A percentile compares a stretch with the other conserved stretches of the same genome.
phyloP scores from a whole-genome alignment of 2,797 vertebrate species.

The Zalophus californianus region DNA sequence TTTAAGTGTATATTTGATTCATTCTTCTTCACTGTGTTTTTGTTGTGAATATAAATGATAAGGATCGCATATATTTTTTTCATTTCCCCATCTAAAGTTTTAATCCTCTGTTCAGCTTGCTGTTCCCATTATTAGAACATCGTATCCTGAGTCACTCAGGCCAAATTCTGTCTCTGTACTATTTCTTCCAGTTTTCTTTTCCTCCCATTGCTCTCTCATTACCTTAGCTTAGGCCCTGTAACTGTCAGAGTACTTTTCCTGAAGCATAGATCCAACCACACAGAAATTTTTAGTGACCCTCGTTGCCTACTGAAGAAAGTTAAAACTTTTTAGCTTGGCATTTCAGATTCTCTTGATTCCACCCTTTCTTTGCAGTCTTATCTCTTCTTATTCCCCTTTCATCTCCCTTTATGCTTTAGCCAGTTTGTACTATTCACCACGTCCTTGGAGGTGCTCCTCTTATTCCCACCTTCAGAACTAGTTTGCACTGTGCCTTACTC shows the following conservation, averaged over 20 bases:
- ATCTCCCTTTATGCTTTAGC: background rate
- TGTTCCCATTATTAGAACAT: conserved; percentile 25
- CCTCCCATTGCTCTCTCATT: background rate
- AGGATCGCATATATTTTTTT: background rate
- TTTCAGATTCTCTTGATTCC: background rate
- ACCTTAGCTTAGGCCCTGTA: background rate
- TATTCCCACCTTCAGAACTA: background rate
- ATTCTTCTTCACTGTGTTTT: conserved; percentile 10
- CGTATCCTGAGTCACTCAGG: background rate
- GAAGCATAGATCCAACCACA: background rate
- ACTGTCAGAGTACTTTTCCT: conserved; percentile 16
- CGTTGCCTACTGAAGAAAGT: background rate
- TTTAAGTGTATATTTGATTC: conserved; percentile 18
- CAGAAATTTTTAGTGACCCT: background rate
- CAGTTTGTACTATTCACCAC: background rate
- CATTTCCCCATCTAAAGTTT: conserved; percentile 18
- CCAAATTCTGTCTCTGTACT: conserved; percentile 7
- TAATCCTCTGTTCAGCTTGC: background rate
- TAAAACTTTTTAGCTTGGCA: background rate
- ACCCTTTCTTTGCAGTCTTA: background rate
- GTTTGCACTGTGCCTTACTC: background rate
- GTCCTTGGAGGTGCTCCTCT: background rate
- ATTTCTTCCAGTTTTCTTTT: conserved; percentile 43
- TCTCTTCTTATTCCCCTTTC: background rate
- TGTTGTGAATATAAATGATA: background rate